Conservation (phyloP, 2,113 vertebrate species). For the Talpa occidentalis region DNA sequence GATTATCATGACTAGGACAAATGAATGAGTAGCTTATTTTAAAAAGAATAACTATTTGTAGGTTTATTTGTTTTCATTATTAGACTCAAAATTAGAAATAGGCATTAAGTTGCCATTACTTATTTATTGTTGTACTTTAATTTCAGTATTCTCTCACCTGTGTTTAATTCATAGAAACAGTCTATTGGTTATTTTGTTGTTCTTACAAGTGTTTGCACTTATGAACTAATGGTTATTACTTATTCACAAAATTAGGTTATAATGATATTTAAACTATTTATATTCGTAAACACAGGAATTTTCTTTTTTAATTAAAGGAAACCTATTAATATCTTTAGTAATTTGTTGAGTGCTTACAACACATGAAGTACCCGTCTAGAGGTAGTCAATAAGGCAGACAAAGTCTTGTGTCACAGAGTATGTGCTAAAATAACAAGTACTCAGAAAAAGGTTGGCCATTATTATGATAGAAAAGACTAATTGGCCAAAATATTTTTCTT, state of each 20-base stretch:
- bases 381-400: not conserved
- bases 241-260: constrained; percentile 16
- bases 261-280: constrained; percentile 26
- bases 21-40: not conserved
- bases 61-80: constrained; percentile 16
- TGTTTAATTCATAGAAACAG: not conserved
- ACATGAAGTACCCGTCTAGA: not conserved
- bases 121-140: not conserved
- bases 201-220: not conserved
- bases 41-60: not conserved
- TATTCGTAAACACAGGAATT: not conserved
- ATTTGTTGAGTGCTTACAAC: not conserved
- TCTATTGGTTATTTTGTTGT: not conserved
- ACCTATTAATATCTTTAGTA: not conserved
- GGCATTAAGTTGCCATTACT: not conserved
- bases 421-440: not conserved
- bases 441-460: not conserved
- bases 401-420: not conserved
- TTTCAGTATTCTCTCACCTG: not conserved
- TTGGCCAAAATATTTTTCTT: not conserved
- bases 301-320: not conserved
- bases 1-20: not conserved
- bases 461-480: not conserved
- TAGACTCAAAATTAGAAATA: constrained; percentile 12
- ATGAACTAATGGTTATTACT: not conserved